These are phyloP conservation scores for Pterostichus niger DNA, from an alignment of 2,888 invertebrate species.

Conservation along the genomic window DNA sequence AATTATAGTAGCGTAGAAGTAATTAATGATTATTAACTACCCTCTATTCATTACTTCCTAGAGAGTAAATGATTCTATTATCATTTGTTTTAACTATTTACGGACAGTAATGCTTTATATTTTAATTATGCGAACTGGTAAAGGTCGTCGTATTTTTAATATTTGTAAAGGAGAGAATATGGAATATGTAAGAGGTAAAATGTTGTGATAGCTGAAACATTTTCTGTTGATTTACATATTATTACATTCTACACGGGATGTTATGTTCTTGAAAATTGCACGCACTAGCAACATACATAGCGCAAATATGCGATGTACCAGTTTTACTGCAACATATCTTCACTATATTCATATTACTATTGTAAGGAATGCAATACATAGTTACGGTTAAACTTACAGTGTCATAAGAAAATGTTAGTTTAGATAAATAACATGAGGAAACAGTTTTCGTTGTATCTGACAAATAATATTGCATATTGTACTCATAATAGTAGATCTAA, in stretches of 20 bases:
- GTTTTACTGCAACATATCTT: neutral
- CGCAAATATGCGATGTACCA: neutral
- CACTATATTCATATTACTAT: neutral
- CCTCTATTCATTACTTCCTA: conserved; percentile 5
- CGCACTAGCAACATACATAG: neutral
- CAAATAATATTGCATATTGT: too few relatives aligned
- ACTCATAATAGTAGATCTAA: too few relatives aligned
- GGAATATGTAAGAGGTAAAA: conserved; percentile 35
- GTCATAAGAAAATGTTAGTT: too few relatives aligned
- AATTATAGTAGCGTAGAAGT: conserved; percentile 5
- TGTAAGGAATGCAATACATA: too few relatives aligned
- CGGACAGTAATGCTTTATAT: neutral
- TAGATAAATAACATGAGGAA: too few relatives aligned
- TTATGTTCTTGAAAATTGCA: conserved; percentile 26
- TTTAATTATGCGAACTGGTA: neutral
- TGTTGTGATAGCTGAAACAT: conserved; percentile 11
- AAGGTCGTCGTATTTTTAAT: conserved; percentile 19
- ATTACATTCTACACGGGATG: conserved; percentile 26
- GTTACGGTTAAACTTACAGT: too few relatives aligned
- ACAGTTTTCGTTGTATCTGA: too few relatives aligned
- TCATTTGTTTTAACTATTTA: conserved; percentile 25
- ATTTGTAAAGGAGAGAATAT: neutral
- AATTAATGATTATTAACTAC: conserved; percentile 41
- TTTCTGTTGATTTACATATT: conserved; percentile 46
- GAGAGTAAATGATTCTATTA: neutral